A percentile compares a stretch with the other conserved stretches of the same genome.
These are phyloP conservation scores for Magallana gigas DNA, from an alignment of 1,140 invertebrate species.

Conservation along the genomic window DNA sequence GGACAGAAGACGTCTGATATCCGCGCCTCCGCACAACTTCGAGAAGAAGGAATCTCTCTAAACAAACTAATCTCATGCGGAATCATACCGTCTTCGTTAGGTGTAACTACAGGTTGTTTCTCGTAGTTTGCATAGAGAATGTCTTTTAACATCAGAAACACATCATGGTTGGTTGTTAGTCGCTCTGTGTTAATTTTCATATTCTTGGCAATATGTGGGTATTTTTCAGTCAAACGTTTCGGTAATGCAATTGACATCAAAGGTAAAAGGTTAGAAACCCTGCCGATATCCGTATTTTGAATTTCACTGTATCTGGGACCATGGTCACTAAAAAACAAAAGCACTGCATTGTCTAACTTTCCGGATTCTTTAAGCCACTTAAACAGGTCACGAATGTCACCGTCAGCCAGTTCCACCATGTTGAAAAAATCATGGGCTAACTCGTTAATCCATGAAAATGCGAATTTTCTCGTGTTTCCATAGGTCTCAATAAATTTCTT, in stretches of 20 bases:
- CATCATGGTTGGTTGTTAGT: constrained; percentile 80
- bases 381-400: constrained; percentile 72
- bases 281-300: constrained; percentile 88
- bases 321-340: constrained; percentile 95
- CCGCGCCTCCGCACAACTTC: constrained; percentile 77
- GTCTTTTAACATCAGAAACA: constrained; percentile 77
- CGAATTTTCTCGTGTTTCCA: constrained; percentile 55
- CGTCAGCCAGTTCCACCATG: constrained; percentile 58
- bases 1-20: constrained; percentile 80
- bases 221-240: constrained; percentile 83
- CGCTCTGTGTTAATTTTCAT: constrained; percentile 84
- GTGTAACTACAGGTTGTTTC: constrained; percentile 31
- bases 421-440: constrained; percentile 63
- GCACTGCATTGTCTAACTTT: constrained; percentile 81
- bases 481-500: constrained; percentile 59
- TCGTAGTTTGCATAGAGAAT: constrained; percentile 67
- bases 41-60: constrained; percentile 72
- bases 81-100: background rate
- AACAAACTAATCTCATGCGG: constrained; percentile 76
- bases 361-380: constrained; percentile 70
- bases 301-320: constrained; percentile 92
- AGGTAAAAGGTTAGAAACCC: constrained; percentile 93
- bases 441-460: constrained; percentile 57
- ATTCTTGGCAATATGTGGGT: constrained; percentile 84
- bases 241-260: constrained; percentile 90